A percentile compares a stretch with the other conserved stretches of the same genome.
phyloP scores from a whole-genome alignment of 2,888 invertebrate species.

The Brachypterus glaber region DNA sequence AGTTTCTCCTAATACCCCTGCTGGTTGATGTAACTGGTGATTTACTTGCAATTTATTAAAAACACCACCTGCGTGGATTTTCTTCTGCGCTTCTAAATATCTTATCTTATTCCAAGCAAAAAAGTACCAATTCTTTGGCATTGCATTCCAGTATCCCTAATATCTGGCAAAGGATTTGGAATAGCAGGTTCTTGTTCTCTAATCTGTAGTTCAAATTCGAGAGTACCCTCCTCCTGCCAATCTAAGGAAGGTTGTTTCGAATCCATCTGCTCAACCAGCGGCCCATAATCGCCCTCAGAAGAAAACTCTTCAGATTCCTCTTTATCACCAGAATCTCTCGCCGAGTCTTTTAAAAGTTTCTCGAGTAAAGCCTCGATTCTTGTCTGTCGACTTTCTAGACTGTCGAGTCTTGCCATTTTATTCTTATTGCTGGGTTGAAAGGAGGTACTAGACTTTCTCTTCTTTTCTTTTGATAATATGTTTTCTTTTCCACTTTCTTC shows the following conservation, averaged over 20 bases:
- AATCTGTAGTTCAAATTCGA: neutral
- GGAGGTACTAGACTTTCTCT: no score
- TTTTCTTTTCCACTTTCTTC: no score
- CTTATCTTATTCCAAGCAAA: neutral
- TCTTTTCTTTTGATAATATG: no score
- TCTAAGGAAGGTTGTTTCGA: no score
- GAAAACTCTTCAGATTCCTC: neutral
- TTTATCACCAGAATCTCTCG: no score
- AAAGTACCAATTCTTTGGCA: neutral
- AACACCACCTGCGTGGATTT: neutral
- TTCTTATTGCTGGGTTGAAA: neutral
- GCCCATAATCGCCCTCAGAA: no score
- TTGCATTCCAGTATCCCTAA: neutral
- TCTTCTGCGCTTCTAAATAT: constrained; percentile 1
- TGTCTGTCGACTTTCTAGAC: neutral
- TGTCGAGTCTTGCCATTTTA: neutral
- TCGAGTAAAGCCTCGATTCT: neutral
- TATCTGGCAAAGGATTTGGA: neutral
- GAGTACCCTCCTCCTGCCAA: neutral
- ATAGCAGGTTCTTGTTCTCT: constrained; percentile 1
- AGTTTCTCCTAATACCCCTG: no score
- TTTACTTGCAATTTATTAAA: neutral
- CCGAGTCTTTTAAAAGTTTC: neutral
- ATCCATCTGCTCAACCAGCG: no score
- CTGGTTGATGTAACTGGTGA: neutral